Evolutionary conservation across 2,113 vertebrate genomes (phyloP), one percentile per base, ranked within the genome.

Genomic region (Microcebus lehilahytsara): DNA sequence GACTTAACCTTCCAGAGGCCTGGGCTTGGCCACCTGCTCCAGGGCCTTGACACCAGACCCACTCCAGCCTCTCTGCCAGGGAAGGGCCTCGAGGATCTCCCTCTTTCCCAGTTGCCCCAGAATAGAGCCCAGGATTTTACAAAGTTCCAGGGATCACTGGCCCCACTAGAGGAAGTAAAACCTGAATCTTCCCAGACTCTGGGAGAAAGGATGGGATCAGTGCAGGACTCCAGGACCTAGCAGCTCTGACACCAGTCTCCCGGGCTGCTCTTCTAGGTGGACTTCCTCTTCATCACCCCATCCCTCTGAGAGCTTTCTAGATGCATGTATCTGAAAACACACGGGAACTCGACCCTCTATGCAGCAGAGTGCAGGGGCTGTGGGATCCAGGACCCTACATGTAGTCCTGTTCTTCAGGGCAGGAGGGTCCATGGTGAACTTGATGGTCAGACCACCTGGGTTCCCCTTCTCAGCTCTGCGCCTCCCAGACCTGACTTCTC

Each of bases 361-460:
- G 5, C 34, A 60, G 1, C 30, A 32, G 40, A 66, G 58, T 5
- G 14, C 30, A 19, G 25, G 27, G 25, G 42, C 8, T 34, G 7
- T 72, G 74, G 27, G 20, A 17, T 60, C 32, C 58, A n/a, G 20
- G 40, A 4, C 42, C 64, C 20, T 30, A 64, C 2, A 8, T 8
- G 1, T 5, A 3, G 13, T 42, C 37, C 22, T 37, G 9, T 14
- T 0, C 23, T 13, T 0, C 5, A 4, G 25, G 12, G 9, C 13
- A 66, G 8, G 34, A 53, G 14, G 13, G 11, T 37, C 37, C 37
- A 37, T 37, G 37, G 37, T 37, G 37, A 37, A 37, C 37, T 37
- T 37, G 37, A 37, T 37, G 37, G 37, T 37, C 37, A 37, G 3
- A 37, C 37, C 37, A 37, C 37, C 37, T 37, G 37, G 37, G 37